These are phyloP conservation scores for Cyanoramphus novaezelandiae DNA, from an alignment of 2,113 vertebrate species.

Conservation along the genomic window DNA sequence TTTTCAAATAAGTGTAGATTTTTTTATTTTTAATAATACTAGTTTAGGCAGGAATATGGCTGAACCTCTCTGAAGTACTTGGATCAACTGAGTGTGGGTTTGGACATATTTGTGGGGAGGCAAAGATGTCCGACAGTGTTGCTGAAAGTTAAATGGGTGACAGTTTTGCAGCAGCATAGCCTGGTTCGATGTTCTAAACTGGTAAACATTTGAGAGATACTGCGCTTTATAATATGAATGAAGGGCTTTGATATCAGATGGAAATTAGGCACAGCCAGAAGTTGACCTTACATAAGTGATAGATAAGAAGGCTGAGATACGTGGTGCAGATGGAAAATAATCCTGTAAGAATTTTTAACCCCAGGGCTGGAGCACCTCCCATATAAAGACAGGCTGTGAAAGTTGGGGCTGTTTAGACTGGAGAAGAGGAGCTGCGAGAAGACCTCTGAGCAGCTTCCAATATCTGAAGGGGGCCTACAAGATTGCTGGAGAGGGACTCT, in stretches of 20 bases:
- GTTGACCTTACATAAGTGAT: background rate
- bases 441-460: background rate
- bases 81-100: background rate
- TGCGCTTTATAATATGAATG: background rate
- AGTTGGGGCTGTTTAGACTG: background rate
- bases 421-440: background rate
- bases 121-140: background rate
- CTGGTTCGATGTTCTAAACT: background rate
- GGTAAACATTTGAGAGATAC: background rate
- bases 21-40: background rate
- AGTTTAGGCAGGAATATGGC: background rate
- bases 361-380: background rate
- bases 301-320: background rate
- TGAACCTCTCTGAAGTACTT: background rate
- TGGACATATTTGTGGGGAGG: background rate
- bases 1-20: background rate
- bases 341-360: background rate
- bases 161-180: background rate
- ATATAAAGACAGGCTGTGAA: background rate
- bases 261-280: background rate
- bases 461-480: background rate
- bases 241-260: background rate
- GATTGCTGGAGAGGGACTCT: background rate
- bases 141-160: background rate
- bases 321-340: background rate